phyloP scores from a whole-genome alignment of 2,113 vertebrate genomes.

The Morone chrysops region DNA sequence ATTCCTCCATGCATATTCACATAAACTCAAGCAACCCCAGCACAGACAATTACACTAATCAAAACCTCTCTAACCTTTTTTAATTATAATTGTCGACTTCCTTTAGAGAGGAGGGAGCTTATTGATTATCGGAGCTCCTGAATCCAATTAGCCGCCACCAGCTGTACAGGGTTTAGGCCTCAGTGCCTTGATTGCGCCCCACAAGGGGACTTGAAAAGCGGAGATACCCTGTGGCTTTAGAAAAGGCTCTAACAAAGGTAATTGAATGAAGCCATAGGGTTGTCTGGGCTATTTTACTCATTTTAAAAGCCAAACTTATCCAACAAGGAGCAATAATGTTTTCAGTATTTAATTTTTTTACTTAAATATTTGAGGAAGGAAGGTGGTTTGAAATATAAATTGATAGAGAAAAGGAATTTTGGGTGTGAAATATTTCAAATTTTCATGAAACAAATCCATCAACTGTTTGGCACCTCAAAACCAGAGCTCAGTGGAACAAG shows the following conservation, averaged over 20 bases:
- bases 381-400: neutral
- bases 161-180: constrained; percentile 41
- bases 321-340: constrained; percentile 3
- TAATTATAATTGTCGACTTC: constrained; percentile 73
- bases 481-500: neutral
- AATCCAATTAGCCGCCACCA: constrained; percentile 61
- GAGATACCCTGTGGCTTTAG: constrained; percentile 46
- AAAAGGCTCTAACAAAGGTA: constrained; percentile 43
- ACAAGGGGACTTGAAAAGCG: constrained; percentile 36
- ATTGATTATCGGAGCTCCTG: constrained; percentile 68
- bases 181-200: constrained; percentile 53
- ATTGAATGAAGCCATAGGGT: constrained; percentile 30
- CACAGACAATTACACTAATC: constrained; percentile 59
- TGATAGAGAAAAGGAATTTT: neutral
- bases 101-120: constrained; percentile 45
- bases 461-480: constrained; percentile 20
- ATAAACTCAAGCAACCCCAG: neutral
- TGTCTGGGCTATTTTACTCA: constrained; percentile 8
- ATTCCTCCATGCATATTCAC: constrained; percentile 10
- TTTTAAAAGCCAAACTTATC: constrained; percentile 5
- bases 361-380: neutral
- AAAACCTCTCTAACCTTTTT: constrained; percentile 53
- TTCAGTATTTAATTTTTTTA: neutral
- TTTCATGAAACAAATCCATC: constrained; percentile 23
- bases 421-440: neutral